These are phyloP conservation scores for Geophilus truncorum DNA, from an alignment of 2,888 invertebrate genomes.

Conservation along the genomic window DNA sequence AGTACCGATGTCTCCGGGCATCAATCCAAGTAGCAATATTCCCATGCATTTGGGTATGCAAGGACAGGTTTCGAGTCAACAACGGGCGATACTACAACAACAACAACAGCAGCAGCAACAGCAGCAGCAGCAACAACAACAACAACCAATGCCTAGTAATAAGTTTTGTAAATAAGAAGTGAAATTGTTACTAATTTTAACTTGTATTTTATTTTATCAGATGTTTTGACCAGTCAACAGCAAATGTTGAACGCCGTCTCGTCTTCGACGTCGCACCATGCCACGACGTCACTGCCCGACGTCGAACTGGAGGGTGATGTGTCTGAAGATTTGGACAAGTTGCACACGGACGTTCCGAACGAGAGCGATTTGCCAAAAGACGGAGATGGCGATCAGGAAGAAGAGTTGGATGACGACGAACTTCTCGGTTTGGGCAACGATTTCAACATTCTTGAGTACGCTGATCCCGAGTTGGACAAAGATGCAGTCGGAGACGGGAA, in stretches of 20 bases:
- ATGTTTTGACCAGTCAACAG: neutral
- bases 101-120: constrained; percentile 21
- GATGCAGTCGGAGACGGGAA: constrained; percentile 60
- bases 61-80: constrained; percentile 33
- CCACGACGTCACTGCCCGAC: neutral
- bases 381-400: constrained; percentile 34
- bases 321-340: constrained; percentile 62
- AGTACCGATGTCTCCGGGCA: constrained; percentile 40
- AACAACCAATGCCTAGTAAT: constrained; percentile 14
- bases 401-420: constrained; percentile 81
- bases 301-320: constrained; percentile 56
- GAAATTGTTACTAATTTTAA: neutral
- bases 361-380: constrained; percentile 33
- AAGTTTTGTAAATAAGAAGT: neutral
- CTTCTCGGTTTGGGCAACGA: constrained; percentile 80
- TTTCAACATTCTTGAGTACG: constrained; percentile 92
- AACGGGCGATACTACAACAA: constrained; percentile 27
- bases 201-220: neutral
- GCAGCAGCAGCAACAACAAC: constrained; percentile 22
- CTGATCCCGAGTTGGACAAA: constrained; percentile 84
- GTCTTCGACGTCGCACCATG: neutral
- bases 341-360: constrained; percentile 50
- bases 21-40: constrained; percentile 38
- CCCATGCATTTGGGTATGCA: neutral
- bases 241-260: neutral